phyloP scores from a whole-genome alignment of 2,797 vertebrate species.

The Neomorphus geoffroyi region DNA sequence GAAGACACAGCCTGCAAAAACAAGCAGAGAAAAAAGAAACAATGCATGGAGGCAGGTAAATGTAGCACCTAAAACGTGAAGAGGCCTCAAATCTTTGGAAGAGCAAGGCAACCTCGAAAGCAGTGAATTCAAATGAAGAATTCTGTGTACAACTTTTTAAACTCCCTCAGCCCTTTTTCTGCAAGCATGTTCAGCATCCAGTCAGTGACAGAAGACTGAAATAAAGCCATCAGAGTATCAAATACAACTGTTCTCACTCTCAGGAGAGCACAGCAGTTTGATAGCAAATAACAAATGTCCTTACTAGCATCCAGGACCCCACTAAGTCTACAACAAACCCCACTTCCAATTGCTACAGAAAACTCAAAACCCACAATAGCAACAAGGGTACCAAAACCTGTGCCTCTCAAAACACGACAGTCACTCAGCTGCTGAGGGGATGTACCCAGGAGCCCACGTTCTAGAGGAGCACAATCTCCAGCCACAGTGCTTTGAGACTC shows the following conservation, averaged over 20 bases:
- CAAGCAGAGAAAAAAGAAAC: not conserved
- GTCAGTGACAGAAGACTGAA: not conserved
- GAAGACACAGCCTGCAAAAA: not conserved
- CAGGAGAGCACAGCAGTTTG: not conserved
- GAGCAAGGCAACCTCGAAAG: not conserved
- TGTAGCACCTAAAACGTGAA: not conserved
- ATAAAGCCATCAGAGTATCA: not conserved
- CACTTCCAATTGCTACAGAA: not conserved
- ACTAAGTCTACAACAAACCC: not conserved
- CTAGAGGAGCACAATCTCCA: not conserved
- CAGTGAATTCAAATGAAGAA: not conserved
- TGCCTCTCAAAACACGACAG: not conserved
- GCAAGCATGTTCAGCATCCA: not conserved
- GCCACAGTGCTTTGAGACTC: not conserved
- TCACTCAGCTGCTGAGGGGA: accelerated
- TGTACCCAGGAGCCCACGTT: not conserved
- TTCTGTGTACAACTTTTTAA: not conserved
- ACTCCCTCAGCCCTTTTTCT: not conserved
- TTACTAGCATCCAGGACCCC: not conserved
- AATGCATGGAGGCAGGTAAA: not conserved
- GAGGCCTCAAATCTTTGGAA: not conserved
- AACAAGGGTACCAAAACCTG: not conserved
- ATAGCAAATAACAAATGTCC: not conserved
- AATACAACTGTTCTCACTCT: not conserved
- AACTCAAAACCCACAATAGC: not conserved